These are phyloP conservation scores for Mus spretus DNA, from an alignment of 2,797 vertebrate species.

Conservation along the genomic window DNA sequence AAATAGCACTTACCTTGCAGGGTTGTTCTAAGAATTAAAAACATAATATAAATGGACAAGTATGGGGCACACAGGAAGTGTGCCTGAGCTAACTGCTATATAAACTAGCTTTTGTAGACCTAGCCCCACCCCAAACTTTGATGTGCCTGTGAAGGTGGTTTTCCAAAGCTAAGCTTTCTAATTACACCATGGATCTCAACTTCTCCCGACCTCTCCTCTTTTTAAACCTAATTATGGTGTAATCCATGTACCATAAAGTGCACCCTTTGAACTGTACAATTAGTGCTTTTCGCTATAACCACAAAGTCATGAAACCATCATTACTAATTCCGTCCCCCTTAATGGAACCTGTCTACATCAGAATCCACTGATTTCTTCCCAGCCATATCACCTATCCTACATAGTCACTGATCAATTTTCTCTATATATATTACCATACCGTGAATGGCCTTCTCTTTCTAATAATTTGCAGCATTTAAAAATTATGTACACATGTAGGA, in stretches of 20 bases:
- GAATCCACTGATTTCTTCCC: constrained; percentile 23
- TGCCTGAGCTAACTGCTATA: not conserved
- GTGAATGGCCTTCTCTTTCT: constrained; percentile 1
- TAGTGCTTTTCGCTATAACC: constrained; percentile 28
- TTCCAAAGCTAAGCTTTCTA: constrained; percentile 47
- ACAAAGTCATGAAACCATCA: constrained; percentile 34
- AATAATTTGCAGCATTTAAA: not conserved
- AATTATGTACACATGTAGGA: not conserved
- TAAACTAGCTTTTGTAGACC: not conserved
- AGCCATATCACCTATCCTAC: not conserved
- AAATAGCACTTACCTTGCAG: not conserved
- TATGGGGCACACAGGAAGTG: not conserved
- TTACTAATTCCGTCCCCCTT: constrained; percentile 4
- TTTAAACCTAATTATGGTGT: constrained; percentile 14
- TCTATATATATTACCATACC: not conserved
- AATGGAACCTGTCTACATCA: not conserved
- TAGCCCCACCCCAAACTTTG: constrained; percentile 31
- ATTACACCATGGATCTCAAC: constrained; percentile 27
- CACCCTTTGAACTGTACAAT: constrained; percentile 35
- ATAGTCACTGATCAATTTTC: constrained; percentile 39
- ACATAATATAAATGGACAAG: constrained; percentile 22
- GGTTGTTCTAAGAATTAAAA: constrained; percentile 50
- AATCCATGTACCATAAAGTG: constrained; percentile 21
- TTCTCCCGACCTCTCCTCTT: not conserved
- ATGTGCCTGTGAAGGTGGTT: not conserved